These are phyloP conservation scores for Lampris incognitus DNA, from an alignment of 2,113 vertebrate species.

Conservation along the genomic window DNA sequence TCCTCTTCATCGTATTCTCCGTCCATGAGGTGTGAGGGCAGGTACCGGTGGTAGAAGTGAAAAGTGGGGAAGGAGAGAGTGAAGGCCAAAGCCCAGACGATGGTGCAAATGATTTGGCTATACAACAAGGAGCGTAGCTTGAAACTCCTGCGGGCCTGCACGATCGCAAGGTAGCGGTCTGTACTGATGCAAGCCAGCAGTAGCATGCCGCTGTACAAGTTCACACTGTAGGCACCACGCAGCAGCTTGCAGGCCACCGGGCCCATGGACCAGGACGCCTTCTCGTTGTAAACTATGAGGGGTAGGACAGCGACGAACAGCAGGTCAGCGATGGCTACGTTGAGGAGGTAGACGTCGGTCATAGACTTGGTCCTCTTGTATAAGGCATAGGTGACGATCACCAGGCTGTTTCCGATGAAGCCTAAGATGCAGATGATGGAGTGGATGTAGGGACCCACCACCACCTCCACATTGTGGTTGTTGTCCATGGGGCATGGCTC, in stretches of 20 bases:
- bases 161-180: slow-evolving; percentile 92
- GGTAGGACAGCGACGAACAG: slow-evolving; percentile 89
- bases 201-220: slow-evolving; percentile 92
- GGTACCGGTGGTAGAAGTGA: slow-evolving; percentile 71
- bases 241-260: slow-evolving; percentile 85
- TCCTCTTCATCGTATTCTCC: accelerated
- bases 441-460: slow-evolving; percentile 78
- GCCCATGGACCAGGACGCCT: slow-evolving; percentile 83
- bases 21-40: neutral
- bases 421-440: slow-evolving; percentile 86
- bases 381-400: slow-evolving; percentile 88
- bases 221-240: slow-evolving; percentile 87
- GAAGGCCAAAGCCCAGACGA: slow-evolving; percentile 83
- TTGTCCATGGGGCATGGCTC: neutral
- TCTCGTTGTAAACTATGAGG: slow-evolving; percentile 85
- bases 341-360: slow-evolving; percentile 92
- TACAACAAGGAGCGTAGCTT: slow-evolving; percentile 81
- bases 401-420: slow-evolving; percentile 88
- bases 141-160: slow-evolving; percentile 89
- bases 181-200: slow-evolving; percentile 89
- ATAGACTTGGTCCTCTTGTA: slow-evolving; percentile 90
- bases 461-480: neutral
- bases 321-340: slow-evolving; percentile 92
- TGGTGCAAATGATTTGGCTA: slow-evolving; percentile 80
- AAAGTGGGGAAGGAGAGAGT: slow-evolving; percentile 86